A percentile compares a stretch with the other conserved stretches of the same genome.
phyloP scores from a whole-genome alignment of 2,797 vertebrate genomes.

The Micropoecilia bifurca region DNA sequence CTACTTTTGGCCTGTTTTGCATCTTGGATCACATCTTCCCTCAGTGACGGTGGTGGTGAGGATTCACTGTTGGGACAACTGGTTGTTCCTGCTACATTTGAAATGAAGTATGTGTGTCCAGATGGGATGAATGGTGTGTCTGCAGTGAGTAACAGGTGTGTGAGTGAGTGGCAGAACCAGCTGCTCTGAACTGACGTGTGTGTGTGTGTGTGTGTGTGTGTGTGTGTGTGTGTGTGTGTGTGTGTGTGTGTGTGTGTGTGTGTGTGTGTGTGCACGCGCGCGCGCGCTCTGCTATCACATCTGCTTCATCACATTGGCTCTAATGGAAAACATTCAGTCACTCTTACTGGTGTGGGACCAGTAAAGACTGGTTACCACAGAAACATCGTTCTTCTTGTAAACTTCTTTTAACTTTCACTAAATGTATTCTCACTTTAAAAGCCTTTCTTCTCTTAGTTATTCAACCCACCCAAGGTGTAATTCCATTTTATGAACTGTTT shows the following conservation, averaged over 20 bases:
- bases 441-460: background rate
- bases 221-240: conserved; percentile 17
- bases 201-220: conserved; percentile 29
- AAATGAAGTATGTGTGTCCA: background rate
- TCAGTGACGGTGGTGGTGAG: background rate
- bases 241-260: conserved; percentile 27
- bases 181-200: conserved; percentile 40
- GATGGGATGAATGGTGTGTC: conserved; percentile 14
- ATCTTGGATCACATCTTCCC: background rate
- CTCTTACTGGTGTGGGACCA: background rate
- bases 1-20: background rate
- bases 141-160: conserved; percentile 49
- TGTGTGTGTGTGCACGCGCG: conserved; percentile 35
- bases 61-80: background rate
- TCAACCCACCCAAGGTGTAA: background rate
- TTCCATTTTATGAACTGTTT: background rate
- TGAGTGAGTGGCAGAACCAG: conserved; percentile 38
- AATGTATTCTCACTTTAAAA: background rate
- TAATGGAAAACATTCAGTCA: background rate
- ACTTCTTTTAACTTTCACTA: background rate
- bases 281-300: background rate
- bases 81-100: conserved; percentile 5
- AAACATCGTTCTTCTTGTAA: background rate
- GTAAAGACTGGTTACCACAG: background rate
- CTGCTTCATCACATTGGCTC: background rate